Conservation (phyloP, 1,140 invertebrate species). For the Caenorhabditis elegans region WBcel235 BX284604.4:12473001-12473500, state of each 20-base stretch:
- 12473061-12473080: conserved; percentile 26
- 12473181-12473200: conserved; percentile 30
- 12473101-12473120: neutral
- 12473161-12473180: conserved; percentile 42
- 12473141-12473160: conserved; percentile 25
- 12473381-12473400: conserved; percentile 25
- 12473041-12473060: conserved; percentile 29
- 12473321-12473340: neutral
- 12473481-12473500: neutral
- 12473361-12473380: conserved; percentile 34
- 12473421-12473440: conserved; percentile 37
- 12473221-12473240: conserved; percentile 15
- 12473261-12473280: conserved; percentile 36
- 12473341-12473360: conserved; percentile 18
- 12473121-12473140: conserved; percentile 36
- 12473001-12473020: conserved; percentile 18
- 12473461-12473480: neutral
- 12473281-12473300: conserved; percentile 40
- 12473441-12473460: neutral
- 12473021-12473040: conserved; percentile 26
- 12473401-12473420: conserved; percentile 21
- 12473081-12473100: neutral
- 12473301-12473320: conserved; percentile 33
- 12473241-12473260: conserved; percentile 33
- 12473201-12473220: conserved; percentile 28